Evolutionary conservation across 2,888 invertebrate species (phyloP).

Genomic region (Acleris emargana): DNA sequence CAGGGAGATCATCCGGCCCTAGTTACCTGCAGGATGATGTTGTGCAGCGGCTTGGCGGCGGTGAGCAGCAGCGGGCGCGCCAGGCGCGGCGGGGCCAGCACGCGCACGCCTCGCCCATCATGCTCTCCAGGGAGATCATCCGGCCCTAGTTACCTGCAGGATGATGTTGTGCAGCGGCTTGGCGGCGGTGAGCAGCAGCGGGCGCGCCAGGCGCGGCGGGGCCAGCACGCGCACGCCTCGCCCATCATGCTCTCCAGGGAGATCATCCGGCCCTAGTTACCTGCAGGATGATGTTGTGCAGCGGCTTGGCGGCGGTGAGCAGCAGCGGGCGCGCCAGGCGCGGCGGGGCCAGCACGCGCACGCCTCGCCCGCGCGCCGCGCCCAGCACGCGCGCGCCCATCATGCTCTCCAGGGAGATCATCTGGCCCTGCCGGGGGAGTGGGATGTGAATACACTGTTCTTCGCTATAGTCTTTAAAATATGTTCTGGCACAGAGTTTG

Average conservation of each 20-base stretch:
- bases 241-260: constrained; percentile 63
- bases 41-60: too few species aligned
- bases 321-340: constrained; percentile 63
- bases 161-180: too few species aligned
- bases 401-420: constrained; percentile 69
- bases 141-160: too few species aligned
- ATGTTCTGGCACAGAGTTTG: too few species aligned
- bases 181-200: too few species aligned
- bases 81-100: too few species aligned
- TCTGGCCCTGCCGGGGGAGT: constrained; percentile 74
- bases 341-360: constrained; percentile 63
- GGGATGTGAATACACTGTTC: constrained; percentile 3
- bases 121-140: too few species aligned
- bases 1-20: too few species aligned
- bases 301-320: constrained; percentile 66
- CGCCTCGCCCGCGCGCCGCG: constrained; percentile 46
- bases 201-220: too few species aligned
- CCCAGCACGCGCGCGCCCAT: constrained; percentile 44
- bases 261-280: constrained; percentile 77
- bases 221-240: constrained; percentile 59
- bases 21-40: too few species aligned
- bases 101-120: too few species aligned
- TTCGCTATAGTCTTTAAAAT: background rate
- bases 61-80: too few species aligned
- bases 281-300: constrained; percentile 75